Evolutionary conservation across 2,888 invertebrate species (phyloP), one percentile per base, ranked within the genome.

Genomic region (Sesia apiformis): DNA sequence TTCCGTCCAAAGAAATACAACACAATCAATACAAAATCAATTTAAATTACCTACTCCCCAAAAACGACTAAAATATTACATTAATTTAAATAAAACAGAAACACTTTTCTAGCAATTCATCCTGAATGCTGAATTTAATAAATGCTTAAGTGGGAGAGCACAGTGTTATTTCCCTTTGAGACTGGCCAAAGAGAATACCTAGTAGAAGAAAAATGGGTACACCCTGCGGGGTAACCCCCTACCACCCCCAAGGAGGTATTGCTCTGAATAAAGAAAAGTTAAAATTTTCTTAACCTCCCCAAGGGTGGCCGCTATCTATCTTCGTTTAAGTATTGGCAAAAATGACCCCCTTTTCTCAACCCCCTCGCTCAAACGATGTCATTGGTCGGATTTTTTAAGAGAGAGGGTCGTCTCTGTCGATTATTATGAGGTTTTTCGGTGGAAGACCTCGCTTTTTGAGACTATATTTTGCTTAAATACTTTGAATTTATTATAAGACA

Each of bases 261-360:
- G 72, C 75, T 68, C 73, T 78, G 86, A 84, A 88, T 88, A 89
- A 89, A 88, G 88, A 88, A 88, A 89, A 89, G 83, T 89, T 88
- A 86, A 88, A 89, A 89, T 88, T 88, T 86, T 86, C 86, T 84
- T 82, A 76, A 80, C 83, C 78, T 69, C 79, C 81, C 77, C 70
- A 57, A 54, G 78, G 76, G 78, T 72, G 69, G 76, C 60, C 61
- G 63, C 81, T 84, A 84, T 87, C 88, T 86, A 77, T 86, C 87
- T 87, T 88, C 82, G 82, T 85, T 85, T 79, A 86, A 85, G 87
- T 87, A 88, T 88, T 80, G 87, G 85, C 84, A 88, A 88, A 87
- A 88, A 87, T 84, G 74, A 75, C 81, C 80, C 79, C 77, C 76
- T 73, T 60, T n/a, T 58, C 54, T 65, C 59, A 59, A 82, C 84